Evolutionary conservation across 2,888 invertebrate genomes (phyloP).

Genomic region (Drosophila subquinaria): DNA sequence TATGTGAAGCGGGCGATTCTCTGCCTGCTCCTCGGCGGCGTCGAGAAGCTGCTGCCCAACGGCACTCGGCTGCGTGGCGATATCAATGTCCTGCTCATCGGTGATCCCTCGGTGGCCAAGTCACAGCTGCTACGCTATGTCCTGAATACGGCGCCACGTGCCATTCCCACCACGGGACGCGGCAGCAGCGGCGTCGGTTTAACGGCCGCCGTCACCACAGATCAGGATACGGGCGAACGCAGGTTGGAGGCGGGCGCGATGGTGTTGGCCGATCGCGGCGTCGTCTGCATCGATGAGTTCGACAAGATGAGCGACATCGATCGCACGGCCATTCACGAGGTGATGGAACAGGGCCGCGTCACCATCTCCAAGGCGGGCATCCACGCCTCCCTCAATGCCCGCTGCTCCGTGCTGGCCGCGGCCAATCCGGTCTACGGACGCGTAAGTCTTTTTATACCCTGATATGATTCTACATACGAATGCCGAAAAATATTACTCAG

Average conservation of each 20-base stretch:
- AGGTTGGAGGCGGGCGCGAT: conserved; percentile 99
- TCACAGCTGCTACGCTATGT: conserved; percentile 98
- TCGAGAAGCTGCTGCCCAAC: conserved; percentile 96
- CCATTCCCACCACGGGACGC: conserved; percentile 98
- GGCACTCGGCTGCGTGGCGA: conserved; percentile 95
- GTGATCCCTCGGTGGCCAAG: conserved; percentile 99
- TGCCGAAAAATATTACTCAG: too few relatives aligned
- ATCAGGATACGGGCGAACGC: conserved; percentile 95
- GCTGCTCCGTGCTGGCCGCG: conserved; percentile 99
- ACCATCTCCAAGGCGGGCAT: conserved; percentile 99
- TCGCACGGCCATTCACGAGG: conserved; percentile 99
- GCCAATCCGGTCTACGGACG: conserved; percentile 99
- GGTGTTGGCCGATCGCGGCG: conserved; percentile 99
- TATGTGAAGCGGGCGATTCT: conserved; percentile 98
- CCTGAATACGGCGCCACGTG: conserved; percentile 96
- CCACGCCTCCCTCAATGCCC: conserved; percentile 98
- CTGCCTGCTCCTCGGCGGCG: conserved; percentile 96
- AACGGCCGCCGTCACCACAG: conserved; percentile 98
- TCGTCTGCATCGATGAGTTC: conserved; percentile 98
- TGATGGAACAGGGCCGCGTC: conserved; percentile 99
- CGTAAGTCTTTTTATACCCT: conserved; percentile 86
- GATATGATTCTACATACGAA: too few relatives aligned
- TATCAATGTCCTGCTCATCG: conserved; percentile 97
- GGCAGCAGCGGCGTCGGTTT: conserved; percentile 99
- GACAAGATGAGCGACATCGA: conserved; percentile 99